Conservation (phyloP, 2,888 invertebrate species). For the Scelioninae gen. 1 region DNA sequence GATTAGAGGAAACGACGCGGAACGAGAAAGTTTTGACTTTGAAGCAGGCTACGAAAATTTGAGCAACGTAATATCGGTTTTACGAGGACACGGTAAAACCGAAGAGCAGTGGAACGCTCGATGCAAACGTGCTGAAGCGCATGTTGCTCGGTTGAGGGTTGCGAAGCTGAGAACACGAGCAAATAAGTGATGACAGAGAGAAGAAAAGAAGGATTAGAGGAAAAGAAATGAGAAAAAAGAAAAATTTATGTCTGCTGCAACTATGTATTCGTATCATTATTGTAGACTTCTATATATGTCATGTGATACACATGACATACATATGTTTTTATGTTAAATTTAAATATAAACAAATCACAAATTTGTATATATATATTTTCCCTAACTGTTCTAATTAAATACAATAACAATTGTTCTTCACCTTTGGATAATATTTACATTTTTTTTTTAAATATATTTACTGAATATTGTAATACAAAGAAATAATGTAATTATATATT, state of each 20-base stretch:
- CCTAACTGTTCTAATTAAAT: too few species aligned
- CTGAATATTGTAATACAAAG: too few species aligned
- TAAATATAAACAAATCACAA: too few species aligned
- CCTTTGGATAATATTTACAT: too few species aligned
- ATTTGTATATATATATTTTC: too few species aligned
- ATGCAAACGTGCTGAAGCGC: conserved; percentile 76
- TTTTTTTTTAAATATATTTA: too few species aligned
- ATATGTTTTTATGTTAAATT: too few species aligned
- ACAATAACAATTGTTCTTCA: too few species aligned
- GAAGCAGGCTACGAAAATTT: conserved; percentile 74
- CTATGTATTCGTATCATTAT: conserved; percentile 15
- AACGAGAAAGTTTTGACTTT: conserved; percentile 61
- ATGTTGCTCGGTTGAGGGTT: conserved; percentile 65
- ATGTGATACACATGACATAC: neutral
- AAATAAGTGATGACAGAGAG: conserved; percentile 66
- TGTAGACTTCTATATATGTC: neutral
- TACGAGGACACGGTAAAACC: conserved; percentile 79
- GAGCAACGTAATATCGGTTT: conserved; percentile 79
- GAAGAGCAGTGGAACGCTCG: conserved; percentile 78
- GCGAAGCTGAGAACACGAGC: conserved; percentile 50
- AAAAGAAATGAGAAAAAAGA: conserved; percentile 5
- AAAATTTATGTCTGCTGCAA: conserved; percentile 32
- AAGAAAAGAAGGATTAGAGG: conserved; percentile 64
- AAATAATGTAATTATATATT: too few species aligned
- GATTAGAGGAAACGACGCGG: conserved; percentile 67